Percentiles rank a stretch among this genome's conserved stretches.
Evolutionary conservation across 1,140 invertebrate species (phyloP).

Genomic region (Dreissena polymorpha): DNA sequence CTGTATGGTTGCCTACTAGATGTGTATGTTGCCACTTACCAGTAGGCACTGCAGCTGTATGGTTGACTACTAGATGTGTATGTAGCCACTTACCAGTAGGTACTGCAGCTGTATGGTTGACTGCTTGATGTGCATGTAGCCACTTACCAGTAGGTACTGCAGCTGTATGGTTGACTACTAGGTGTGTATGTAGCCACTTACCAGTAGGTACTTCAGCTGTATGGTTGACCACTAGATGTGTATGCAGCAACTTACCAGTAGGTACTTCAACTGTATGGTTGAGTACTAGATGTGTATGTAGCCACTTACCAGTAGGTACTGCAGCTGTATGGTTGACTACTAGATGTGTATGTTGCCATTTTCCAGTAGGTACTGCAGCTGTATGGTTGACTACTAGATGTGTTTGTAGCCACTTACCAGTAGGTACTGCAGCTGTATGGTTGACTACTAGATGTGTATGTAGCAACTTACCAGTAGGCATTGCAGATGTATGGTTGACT

Average conservation of each 20-base stretch:
- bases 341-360: constrained; percentile 54
- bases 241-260: constrained; percentile 85
- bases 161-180: constrained; percentile 75
- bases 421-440: constrained; percentile 89
- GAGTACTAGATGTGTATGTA: no score
- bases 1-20: no score
- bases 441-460: no score
- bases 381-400: no score
- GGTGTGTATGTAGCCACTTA: constrained; percentile 76
- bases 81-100: constrained; percentile 86
- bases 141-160: constrained; percentile 93
- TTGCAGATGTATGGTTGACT: constrained; percentile 82
- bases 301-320: constrained; percentile 91
- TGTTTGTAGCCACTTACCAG: constrained; percentile 83
- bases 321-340: constrained; percentile 80
- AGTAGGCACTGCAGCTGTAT: constrained; percentile 91
- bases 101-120: constrained; percentile 86
- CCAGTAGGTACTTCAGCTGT: constrained; percentile 92
- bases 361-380: constrained; percentile 94
- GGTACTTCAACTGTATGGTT: constrained; percentile 86
- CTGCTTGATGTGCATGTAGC: no score
- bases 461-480: constrained; percentile 89
- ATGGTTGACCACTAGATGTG: no score
- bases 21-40: constrained; percentile 80
- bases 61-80: no score